phyloP scores from a whole-genome alignment of 2,797 vertebrate genomes.

The Arvicola amphibius region DNA sequence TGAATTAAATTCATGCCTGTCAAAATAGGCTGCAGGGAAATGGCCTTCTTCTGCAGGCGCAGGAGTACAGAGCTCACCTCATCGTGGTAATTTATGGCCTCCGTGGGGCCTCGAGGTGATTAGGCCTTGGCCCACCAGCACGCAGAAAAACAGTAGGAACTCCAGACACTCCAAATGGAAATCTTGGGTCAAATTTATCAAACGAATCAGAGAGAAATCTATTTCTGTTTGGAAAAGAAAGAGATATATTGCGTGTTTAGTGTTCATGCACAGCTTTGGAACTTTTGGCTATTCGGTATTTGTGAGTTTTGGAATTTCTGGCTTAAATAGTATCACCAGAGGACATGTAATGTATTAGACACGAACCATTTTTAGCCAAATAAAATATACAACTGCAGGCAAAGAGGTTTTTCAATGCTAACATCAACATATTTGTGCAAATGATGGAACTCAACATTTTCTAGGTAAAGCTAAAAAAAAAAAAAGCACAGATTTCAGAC shows the following conservation, averaged over 20 bases:
- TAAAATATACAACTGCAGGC: conserved; percentile 97
- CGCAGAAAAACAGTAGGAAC: conserved; percentile 99
- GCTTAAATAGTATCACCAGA: conserved; percentile 96
- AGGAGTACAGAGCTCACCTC: conserved; percentile 99
- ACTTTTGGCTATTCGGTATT: conserved; percentile 94
- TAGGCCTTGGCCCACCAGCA: conserved; percentile 99
- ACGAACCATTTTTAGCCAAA: conserved; percentile 93
- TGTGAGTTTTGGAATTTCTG: conserved; percentile 99
- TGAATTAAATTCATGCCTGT: conserved; percentile 98
- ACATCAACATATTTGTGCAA: conserved; percentile 95
- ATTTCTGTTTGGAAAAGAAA: conserved; percentile 97
- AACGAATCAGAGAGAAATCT: conserved; percentile 93
- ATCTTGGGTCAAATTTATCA: conserved; percentile 98
- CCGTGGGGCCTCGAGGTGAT: conserved; percentile 96
- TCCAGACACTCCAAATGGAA: conserved; percentile 97
- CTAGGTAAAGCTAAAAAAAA: conserved; percentile 85
- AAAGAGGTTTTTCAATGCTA: conserved; percentile 94
- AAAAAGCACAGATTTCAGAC: conserved; percentile 82
- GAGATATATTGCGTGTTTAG: conserved; percentile 98
- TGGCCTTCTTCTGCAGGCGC: conserved; percentile 92
- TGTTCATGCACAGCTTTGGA: conserved; percentile 93
- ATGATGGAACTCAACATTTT: conserved; percentile 94
- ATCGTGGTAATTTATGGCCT: conserved; percentile 99
- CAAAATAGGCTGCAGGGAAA: conserved; percentile 95
- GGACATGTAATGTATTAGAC: conserved; percentile 96